Percentiles rank a stretch among this genome's conserved stretches.
These are phyloP conservation scores for Pseudocheirus occidentalis DNA, from an alignment of 2,797 vertebrate species.

Conservation along the genomic window DNA sequence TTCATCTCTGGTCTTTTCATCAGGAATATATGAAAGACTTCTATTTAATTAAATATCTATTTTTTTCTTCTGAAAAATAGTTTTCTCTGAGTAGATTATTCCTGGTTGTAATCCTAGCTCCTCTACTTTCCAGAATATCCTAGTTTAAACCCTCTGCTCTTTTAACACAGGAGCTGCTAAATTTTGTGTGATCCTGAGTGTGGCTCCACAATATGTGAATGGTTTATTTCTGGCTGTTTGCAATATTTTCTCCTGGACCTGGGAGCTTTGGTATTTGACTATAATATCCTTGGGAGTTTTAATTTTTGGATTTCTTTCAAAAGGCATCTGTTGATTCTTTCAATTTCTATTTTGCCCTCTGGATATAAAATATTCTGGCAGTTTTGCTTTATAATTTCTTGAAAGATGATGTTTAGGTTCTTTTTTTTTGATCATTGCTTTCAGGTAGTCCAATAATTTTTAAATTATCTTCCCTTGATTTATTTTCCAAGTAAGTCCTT, in stretches of 20 bases:
- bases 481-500: neutral
- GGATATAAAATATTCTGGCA: neutral
- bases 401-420: neutral
- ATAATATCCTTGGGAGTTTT: neutral
- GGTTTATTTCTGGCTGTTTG: neutral
- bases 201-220: neutral
- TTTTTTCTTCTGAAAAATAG: neutral
- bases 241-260: neutral
- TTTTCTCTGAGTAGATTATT: neutral
- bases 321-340: neutral
- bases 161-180: neutral
- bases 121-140: neutral
- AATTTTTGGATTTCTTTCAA: neutral
- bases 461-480: neutral
- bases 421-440: neutral
- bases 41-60: neutral
- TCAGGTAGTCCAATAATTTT: neutral
- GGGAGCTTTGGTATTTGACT: neutral
- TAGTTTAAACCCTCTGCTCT: neutral
- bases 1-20: neutral
- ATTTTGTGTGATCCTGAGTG: neutral
- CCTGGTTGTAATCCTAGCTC: neutral
- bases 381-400: neutral
- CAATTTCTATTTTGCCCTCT: neutral
- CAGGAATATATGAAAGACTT: neutral